phyloP scores from a whole-genome alignment of 2,113 vertebrate species.

The Phylloscopus trochilus region DNA sequence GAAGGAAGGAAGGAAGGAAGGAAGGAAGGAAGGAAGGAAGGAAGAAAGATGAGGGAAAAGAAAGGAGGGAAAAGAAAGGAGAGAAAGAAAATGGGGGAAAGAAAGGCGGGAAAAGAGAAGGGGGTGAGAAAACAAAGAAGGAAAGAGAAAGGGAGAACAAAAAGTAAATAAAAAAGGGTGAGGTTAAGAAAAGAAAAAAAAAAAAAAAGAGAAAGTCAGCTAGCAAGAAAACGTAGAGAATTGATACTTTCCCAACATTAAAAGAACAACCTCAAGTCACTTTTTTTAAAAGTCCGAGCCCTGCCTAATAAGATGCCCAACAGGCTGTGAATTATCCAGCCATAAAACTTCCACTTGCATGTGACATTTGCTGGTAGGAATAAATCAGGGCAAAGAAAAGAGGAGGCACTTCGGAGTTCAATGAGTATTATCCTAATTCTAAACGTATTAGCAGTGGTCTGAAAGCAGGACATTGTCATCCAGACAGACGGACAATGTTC shows the following conservation, averaged over 20 bases:
- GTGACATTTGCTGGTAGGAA: conserved; percentile 11
- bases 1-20: fast-evolving
- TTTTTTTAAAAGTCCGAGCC: background rate
- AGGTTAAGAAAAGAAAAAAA: background rate
- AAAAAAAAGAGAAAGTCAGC: background rate
- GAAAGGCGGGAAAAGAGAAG: background rate
- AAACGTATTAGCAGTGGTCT: background rate
- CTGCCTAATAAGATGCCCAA: conserved; percentile 38
- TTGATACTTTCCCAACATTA: background rate
- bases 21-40: fast-evolving
- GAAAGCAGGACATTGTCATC: conserved; percentile 15
- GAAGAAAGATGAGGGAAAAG: fast-evolving
- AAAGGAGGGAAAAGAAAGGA: too few relatives aligned
- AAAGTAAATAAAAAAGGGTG: fast-evolving
- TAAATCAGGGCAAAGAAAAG: background rate
- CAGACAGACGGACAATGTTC: conserved; percentile 16
- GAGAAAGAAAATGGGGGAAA: background rate
- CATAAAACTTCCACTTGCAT: conserved; percentile 1
- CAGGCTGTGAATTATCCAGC: conserved; percentile 5
- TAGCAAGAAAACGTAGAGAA: background rate
- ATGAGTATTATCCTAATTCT: background rate
- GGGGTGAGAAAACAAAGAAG: background rate
- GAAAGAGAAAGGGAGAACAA: background rate
- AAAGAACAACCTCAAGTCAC: background rate
- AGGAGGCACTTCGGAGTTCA: background rate